phyloP scores from a whole-genome alignment of 1,140 invertebrate species.

The Hydropsyche tenuis region DNA sequence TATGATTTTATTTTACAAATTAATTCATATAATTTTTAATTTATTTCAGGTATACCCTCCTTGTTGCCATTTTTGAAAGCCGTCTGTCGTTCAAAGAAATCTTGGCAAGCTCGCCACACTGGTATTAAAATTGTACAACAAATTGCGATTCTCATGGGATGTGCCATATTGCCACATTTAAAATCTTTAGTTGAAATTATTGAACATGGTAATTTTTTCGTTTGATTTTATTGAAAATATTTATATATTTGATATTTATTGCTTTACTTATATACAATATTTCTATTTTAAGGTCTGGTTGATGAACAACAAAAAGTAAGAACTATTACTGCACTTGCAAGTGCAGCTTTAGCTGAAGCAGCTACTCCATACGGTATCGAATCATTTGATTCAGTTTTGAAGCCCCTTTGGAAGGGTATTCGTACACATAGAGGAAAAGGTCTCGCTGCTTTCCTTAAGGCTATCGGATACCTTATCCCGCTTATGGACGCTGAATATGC shows the following conservation, averaged over 20 bases:
- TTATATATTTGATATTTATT: background rate
- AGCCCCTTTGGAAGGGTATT: conserved; percentile 99
- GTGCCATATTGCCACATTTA: conserved; percentile 97
- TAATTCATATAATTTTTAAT: conserved; percentile 25
- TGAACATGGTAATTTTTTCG: conserved; percentile 90
- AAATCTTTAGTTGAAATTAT: conserved; percentile 99
- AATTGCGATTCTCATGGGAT: conserved; percentile 99
- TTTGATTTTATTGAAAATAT: conserved; percentile 19
- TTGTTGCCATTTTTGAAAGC: conserved; percentile 98
- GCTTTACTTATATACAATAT: background rate
- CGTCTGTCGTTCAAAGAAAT: conserved; percentile 99
- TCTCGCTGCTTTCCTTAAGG: conserved; percentile 98
- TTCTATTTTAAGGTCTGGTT: conserved; percentile 66
- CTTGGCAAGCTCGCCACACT: conserved; percentile 99
- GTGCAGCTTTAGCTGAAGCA: conserved; percentile 96
- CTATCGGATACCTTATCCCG: conserved; percentile 98
- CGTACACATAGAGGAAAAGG: conserved; percentile 97
- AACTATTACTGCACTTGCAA: conserved; percentile 98
- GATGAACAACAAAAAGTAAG: conserved; percentile 90
- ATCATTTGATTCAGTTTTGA: conserved; percentile 98
- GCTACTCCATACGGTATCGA: conserved; percentile 99
- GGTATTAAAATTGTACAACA: conserved; percentile 99
- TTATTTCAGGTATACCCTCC: conserved; percentile 81
- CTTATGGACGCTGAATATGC: conserved; percentile 99
- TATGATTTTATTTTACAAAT: background rate